Evolutionary conservation across 1,140 invertebrate genomes (phyloP), one percentile per base, ranked within the genome.

Genomic region (Ruditapes philippinarum): DNA sequence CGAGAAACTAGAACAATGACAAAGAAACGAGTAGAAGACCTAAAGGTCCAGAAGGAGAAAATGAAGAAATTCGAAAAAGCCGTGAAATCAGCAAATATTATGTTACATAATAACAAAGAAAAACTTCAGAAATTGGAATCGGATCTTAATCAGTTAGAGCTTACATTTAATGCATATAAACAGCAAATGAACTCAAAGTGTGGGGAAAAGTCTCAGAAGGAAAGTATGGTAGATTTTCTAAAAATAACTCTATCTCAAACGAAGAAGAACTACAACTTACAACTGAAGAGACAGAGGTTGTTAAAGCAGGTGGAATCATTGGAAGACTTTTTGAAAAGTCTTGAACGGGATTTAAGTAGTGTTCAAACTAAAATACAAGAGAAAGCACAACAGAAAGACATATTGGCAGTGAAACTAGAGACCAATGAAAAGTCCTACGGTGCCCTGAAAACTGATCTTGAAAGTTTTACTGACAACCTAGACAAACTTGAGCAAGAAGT

Each of bases 181-280:
- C 85, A 90, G 17, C 89, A 93, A 51, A 93, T 94, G 83, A 90
- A 92, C 33, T 78, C 79, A 49, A 93, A 93, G 65, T 60, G 84
- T 62, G 91, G 84, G 38, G 93, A 95, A 78, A 93, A 93, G 79
- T 91, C 92, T 68, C 94, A 95, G 83, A 95, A 95, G 82, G 94
- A 95, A 68, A 95, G 91, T 84, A 95, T 95, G 93, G 93, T 93
- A 19, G 95, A 94, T 70, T 95, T 95, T 89, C 89, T 95, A 4
- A 94, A 95, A 81, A 89, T 95, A 19, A 95, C 94, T 22, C 90
- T 95, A 31, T 90, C 93, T 12, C 95, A 95, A 81, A 95, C 94
- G 3, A 94, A 93, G 79, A 90, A 91, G 60, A 95, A 95, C 73
- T 95, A 94, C 86, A 94, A 76, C n/a, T 90, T 95, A 28, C 95